A percentile compares a stretch with the other conserved stretches of the same genome.
Conservation (phyloP, 2,797 vertebrate genomes). For the Pachyuromys duprasi region DNA sequence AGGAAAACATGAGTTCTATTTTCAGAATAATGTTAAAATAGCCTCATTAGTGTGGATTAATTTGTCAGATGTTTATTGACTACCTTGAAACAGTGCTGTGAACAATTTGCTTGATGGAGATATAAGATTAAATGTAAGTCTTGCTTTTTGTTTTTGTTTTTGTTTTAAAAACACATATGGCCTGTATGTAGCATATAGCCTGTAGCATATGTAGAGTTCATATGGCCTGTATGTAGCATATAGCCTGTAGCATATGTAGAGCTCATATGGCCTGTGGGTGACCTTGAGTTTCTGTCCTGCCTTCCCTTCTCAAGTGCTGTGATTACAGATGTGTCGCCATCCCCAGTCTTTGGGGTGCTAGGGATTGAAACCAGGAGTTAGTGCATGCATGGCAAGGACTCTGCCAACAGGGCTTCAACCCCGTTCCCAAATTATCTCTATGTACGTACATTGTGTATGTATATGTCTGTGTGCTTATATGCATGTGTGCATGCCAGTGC, state of each 20-base stretch:
- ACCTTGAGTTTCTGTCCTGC: neutral
- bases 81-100: neutral
- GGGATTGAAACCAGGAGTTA: neutral
- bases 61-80: constrained; percentile 18
- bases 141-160: neutral
- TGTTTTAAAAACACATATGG: too few relatives aligned
- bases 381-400: neutral
- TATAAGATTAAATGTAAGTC: neutral
- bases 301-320: neutral
- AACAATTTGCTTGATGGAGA: neutral
- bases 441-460: too few relatives aligned
- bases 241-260: too few relatives aligned
- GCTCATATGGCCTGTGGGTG: neutral
- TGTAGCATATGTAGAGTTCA: too few relatives aligned
- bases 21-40: constrained; percentile 45
- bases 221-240: too few relatives aligned
- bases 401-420: neutral
- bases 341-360: neutral
- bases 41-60: neutral
- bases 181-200: too few relatives aligned
- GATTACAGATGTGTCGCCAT: neutral
- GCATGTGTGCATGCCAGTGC: neutral
- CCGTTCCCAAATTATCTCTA: neutral
- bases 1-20: neutral
- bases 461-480: neutral